A percentile compares a stretch with the other conserved stretches of the same genome.
Conservation (phyloP, 2,888 invertebrate species). For the Drosophila prostipennis region DNA sequence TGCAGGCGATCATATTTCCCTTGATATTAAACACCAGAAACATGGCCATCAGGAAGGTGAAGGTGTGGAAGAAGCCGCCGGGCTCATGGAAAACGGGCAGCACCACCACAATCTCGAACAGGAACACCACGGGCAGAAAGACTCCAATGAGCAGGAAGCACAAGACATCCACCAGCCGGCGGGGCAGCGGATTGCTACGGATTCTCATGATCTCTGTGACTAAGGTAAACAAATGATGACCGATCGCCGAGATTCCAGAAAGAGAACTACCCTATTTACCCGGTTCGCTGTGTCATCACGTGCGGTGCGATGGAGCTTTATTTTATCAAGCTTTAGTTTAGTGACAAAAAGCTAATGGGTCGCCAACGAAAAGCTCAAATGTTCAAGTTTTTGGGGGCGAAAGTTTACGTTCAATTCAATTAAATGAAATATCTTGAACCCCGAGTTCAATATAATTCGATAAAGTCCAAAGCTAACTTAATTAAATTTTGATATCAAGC, state of each 20-base stretch:
- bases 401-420: neutral
- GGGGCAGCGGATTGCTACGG: conserved; percentile 63
- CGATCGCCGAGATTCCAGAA: conserved; percentile 16
- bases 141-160: conserved; percentile 69
- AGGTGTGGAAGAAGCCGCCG: conserved; percentile 85
- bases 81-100: conserved; percentile 88
- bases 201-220: conserved; percentile 51
- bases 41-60: conserved; percentile 87
- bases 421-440: neutral
- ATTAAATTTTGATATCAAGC: conserved; percentile 26
- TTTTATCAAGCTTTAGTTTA: conserved; percentile 24
- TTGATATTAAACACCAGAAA: conserved; percentile 91
- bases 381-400: neutral
- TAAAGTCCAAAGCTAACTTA: conserved; percentile 26
- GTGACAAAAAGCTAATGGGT: conserved; percentile 4
- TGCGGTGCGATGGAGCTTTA: conserved; percentile 32
- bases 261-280: conserved; percentile 5
- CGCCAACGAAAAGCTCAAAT: neutral
- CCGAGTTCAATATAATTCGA: conserved; percentile 30
- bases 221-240: conserved; percentile 21
- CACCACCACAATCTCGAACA: conserved; percentile 87
- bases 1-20: conserved; percentile 90
- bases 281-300: conserved; percentile 26
- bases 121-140: conserved; percentile 71
- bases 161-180: conserved; percentile 71